Base-by-base conservation (phyloP, 2,113 vertebrate species). In the Xenus cinereus region DNA sequence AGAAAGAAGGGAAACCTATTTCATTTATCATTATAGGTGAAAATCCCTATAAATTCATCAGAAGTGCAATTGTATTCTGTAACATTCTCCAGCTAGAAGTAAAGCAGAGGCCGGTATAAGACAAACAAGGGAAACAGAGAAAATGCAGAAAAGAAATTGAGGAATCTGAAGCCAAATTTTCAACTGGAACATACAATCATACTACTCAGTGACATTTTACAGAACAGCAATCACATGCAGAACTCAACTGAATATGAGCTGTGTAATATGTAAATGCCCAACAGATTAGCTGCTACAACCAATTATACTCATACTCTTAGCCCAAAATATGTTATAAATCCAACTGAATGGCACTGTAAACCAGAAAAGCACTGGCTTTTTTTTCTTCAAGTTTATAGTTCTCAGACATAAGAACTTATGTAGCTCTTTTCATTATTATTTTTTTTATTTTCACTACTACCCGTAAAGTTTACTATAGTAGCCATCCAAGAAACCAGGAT, bases 11-110 rank as follows among this genome's bases (percentile, higher is more conserved):
- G n/a, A 67, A 89, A 24, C 2, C 4, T 8, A 6, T 37, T 35
- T 66, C 1, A 10, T 53, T 48, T 80, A 26, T 39, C 28, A 32
- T 35, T 64, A 37, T 1, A 62, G 21, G 4, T 41, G 9, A 73
- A 51, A 84, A 33, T 3, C 1, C 11, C 8, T 86, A 0, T 20
- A 43, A 45, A 14, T 19, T 27, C 6, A 48, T 0, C 62, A n/a
- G 14, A 90, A 83, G 12, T 76, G 13, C 11, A 45, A 23, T 6
- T 46, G 6, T 30, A 14, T 68, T 85, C 51, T 19, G 8, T 19
- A 60, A 43, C 1, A 5, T n/a, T 75, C 45, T 83, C 48, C 14
- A 16, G 3, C 20, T 64, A 24, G 39, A 75, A 39, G 15, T 30
- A 75, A 68, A 83, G 27, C 27, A 56, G 68, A n/a, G 7, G 23